A percentile compares a stretch with the other conserved stretches of the same genome.
These are phyloP conservation scores for Sinocyclocheilus grahami DNA, from an alignment of 2,113 vertebrate species.

Conservation along the genomic window DNA sequence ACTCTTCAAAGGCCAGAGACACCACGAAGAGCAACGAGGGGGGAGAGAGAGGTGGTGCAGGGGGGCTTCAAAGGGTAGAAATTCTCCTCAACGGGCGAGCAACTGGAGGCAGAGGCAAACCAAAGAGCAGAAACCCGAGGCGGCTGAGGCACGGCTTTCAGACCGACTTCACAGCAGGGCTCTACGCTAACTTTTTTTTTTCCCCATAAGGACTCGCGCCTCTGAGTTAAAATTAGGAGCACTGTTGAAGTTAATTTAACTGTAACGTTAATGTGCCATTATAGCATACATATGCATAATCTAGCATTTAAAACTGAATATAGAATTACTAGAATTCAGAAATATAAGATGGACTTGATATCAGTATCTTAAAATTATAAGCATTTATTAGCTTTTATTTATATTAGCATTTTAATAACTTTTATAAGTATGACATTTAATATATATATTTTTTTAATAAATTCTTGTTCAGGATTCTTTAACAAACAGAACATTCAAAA, in stretches of 20 bases:
- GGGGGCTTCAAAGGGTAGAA: constrained; percentile 40
- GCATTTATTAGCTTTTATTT: too few species aligned
- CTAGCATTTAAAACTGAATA: constrained; percentile 5
- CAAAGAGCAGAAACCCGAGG: constrained; percentile 7
- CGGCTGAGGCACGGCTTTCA: not conserved
- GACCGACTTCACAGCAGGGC: not conserved
- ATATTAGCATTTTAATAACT: not conserved
- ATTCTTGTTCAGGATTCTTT: too few species aligned
- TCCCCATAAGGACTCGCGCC: not conserved
- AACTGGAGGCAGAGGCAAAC: constrained; percentile 8
- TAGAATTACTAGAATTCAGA: not conserved
- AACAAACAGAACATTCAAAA: too few species aligned
- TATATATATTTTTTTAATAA: too few species aligned
- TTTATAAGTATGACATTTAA: not conserved
- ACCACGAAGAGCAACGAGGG: constrained; percentile 46
- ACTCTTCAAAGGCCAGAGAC: constrained; percentile 61
- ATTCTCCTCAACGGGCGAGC: constrained; percentile 2
- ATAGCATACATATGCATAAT: not conserved
- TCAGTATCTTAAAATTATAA: not conserved
- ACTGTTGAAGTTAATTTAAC: not conserved
- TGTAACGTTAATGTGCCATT: not conserved
- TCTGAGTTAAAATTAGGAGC: not conserved
- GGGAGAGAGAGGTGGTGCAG: constrained; percentile 50
- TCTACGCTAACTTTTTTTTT: not conserved
- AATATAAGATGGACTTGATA: not conserved